Evolutionary conservation across 1,140 invertebrate species (phyloP).

Genomic region (Anagrus nilaparvatae): DNA sequence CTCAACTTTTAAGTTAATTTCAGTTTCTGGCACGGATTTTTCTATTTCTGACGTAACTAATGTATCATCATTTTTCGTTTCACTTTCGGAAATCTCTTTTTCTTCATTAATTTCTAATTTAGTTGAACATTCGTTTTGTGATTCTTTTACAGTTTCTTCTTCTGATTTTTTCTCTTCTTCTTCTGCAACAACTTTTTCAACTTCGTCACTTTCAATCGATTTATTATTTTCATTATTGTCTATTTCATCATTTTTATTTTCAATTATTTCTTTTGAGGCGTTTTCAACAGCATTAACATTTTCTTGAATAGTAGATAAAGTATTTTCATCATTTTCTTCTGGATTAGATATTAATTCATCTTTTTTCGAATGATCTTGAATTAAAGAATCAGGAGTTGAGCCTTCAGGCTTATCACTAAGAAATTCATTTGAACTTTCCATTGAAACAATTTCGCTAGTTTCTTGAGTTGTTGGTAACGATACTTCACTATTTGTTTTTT

Average conservation of each 20-base stretch:
- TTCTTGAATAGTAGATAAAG: neutral
- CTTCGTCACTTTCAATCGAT: slow-evolving; percentile 20
- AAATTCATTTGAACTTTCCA: slow-evolving; percentile 37
- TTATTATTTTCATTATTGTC: slow-evolving; percentile 22
- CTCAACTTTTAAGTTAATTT: slow-evolving; percentile 16
- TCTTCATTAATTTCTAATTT: slow-evolving; percentile 41
- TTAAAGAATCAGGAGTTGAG: slow-evolving; percentile 26
- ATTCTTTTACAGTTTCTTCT: slow-evolving; percentile 17
- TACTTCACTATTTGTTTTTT: slow-evolving; percentile 27
- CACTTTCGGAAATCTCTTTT: slow-evolving; percentile 40
- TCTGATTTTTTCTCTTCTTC: slow-evolving; percentile 19
- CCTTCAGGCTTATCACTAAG: slow-evolving; percentile 40
- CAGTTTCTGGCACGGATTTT: slow-evolving; percentile 2
- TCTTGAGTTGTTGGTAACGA: slow-evolving; percentile 32
- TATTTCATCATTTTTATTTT: neutral
- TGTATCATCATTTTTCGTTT: slow-evolving; percentile 37
- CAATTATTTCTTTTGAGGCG: no score
- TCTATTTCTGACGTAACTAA: no score
- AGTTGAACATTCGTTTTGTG: slow-evolving; percentile 23
- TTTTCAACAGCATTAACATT: no score
- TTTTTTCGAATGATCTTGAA: slow-evolving; percentile 22
- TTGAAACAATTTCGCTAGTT: slow-evolving; percentile 32
- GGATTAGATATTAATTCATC: slow-evolving; percentile 16
- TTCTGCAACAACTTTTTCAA: slow-evolving; percentile 9
- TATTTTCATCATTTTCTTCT: slow-evolving; percentile 10